Percentiles rank a stretch among this genome's conserved stretches.
Conservation (phyloP, 64 coral and sea anemone genomes). For the Catalaphyllia jardinei region DNA sequence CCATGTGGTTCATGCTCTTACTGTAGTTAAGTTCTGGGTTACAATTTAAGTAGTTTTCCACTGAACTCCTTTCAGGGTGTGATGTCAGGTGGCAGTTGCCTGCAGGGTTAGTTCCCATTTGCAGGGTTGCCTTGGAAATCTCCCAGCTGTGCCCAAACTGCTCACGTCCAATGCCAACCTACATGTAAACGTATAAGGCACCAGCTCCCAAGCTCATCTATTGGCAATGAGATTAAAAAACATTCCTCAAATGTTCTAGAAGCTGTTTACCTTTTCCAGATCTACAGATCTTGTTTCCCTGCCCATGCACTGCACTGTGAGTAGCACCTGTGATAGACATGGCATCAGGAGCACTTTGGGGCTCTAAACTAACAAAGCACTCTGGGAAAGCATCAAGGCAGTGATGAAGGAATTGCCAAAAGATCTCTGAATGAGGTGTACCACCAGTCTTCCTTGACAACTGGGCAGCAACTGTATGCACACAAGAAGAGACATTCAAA, state of each 20-base stretch:
- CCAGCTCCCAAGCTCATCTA: too few relatives aligned
- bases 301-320: not conserved
- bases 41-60: too few relatives aligned
- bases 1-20: too few relatives aligned
- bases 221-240: not conserved
- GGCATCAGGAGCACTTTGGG: slow-evolving; percentile 25
- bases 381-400: slow-evolving; percentile 66
- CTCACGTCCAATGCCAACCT: too few relatives aligned
- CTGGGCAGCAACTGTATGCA: slow-evolving; percentile 32
- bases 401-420: slow-evolving; percentile 53
- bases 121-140: too few relatives aligned
- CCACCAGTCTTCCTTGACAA: slow-evolving; percentile 51
- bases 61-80: too few relatives aligned
- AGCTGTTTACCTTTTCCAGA: not conserved
- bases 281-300: slow-evolving; percentile 43
- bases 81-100: too few relatives aligned
- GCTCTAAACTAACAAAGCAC: slow-evolving; percentile 54
- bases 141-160: too few relatives aligned
- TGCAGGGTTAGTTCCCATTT: too few relatives aligned
- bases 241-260: not conserved
- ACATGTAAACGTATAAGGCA: too few relatives aligned
- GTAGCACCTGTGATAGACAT: not conserved
- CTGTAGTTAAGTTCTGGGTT: too few relatives aligned
- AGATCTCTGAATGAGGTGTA: slow-evolving; percentile 53
- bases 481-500: not conserved